Percentiles rank a stretch among this genome's conserved stretches.
Conservation (phyloP, 1,140 invertebrate genomes). For the Arctopsyche grandis region DNA sequence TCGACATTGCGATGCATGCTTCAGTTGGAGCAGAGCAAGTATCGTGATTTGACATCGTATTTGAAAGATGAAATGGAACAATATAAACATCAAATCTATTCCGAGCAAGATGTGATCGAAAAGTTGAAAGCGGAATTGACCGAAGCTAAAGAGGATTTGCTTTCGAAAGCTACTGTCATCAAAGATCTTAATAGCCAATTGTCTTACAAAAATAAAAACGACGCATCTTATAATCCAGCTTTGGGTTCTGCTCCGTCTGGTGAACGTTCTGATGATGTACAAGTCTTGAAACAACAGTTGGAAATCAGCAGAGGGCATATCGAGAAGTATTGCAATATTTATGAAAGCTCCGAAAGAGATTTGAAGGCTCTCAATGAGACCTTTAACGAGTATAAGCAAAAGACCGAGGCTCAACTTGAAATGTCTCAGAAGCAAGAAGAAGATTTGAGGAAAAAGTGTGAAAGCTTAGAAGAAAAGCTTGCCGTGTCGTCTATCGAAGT, state of each 20-base stretch:
- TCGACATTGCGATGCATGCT: slow-evolving; percentile 77
- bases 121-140: slow-evolving; percentile 69
- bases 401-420: slow-evolving; percentile 68
- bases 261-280: slow-evolving; percentile 69
- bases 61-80: slow-evolving; percentile 69
- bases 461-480: slow-evolving; percentile 69
- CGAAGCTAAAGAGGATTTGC: slow-evolving; percentile 65
- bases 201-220: slow-evolving; percentile 59
- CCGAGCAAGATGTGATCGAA: slow-evolving; percentile 70
- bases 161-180: slow-evolving; percentile 67
- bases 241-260: neutral
- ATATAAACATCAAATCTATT: slow-evolving; percentile 69
- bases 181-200: slow-evolving; percentile 67
- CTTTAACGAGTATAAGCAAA: slow-evolving; percentile 68
- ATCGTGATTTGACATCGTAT: slow-evolving; percentile 71
- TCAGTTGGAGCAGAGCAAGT: slow-evolving; percentile 77
- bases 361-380: slow-evolving; percentile 73
- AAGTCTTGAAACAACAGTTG: slow-evolving; percentile 74
- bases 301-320: slow-evolving; percentile 71
- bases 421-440: slow-evolving; percentile 61
- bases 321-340: slow-evolving; percentile 81
- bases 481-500: slow-evolving; percentile 63
- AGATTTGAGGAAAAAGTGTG: slow-evolving; percentile 67
- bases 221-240: slow-evolving; percentile 57
- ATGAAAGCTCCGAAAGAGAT: slow-evolving; percentile 77